A percentile compares a stretch with the other conserved stretches of the same genome.
Conservation (phyloP, 2,888 invertebrate genomes). For the Linyphia triangularis region DNA sequence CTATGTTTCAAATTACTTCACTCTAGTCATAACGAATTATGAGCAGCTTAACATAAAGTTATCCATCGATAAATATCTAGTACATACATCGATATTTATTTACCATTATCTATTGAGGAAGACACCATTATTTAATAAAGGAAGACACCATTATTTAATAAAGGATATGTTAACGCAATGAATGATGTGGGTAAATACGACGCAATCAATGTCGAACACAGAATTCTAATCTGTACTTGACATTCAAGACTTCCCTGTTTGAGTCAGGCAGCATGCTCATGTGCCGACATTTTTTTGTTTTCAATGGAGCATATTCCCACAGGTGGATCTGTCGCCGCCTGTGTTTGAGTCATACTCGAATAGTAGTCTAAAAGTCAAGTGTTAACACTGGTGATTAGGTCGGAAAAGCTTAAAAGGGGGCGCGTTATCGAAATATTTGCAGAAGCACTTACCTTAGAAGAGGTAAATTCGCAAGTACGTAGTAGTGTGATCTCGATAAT, state of each 20-base stretch:
- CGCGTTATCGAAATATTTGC: constrained; percentile 1
- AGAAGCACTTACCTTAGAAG: background rate
- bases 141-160: too few species aligned
- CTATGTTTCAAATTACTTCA: too few species aligned
- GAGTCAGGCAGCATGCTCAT: background rate
- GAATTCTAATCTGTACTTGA: too few species aligned
- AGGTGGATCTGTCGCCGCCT: background rate
- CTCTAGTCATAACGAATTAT: too few species aligned
- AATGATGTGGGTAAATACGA: background rate
- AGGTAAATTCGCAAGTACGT: background rate
- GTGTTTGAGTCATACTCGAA: background rate
- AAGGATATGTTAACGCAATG: too few species aligned
- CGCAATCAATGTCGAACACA: background rate
- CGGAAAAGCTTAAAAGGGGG: background rate
- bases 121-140: too few species aligned
- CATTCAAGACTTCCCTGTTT: too few species aligned
- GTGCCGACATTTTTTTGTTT: background rate
- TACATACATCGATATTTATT: too few species aligned
- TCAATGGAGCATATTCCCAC: background rate
- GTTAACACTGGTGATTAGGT: constrained; percentile 4
- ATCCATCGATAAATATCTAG: too few species aligned
- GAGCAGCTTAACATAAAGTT: too few species aligned
- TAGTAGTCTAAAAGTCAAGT: constrained; percentile 45
- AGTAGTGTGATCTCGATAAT: background rate
- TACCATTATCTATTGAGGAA: too few species aligned